Conservation (phyloP, 1,140 invertebrate species). For the Lerema accius region DNA sequence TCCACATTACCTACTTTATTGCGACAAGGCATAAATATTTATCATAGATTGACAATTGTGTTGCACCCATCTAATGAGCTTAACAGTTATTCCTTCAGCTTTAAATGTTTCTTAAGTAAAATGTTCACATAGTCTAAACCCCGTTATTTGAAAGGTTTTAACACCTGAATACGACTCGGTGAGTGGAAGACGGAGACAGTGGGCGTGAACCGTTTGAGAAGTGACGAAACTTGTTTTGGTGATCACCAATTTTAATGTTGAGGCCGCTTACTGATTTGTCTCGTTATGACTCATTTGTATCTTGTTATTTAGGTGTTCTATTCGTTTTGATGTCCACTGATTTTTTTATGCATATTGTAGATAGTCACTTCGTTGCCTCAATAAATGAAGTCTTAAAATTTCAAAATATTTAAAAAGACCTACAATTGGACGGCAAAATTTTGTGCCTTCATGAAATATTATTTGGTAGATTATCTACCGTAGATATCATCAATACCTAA, state of each 20-base stretch:
- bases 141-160: background rate
- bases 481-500: too few species aligned
- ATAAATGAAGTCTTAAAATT: too few species aligned
- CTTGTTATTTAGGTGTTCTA: background rate
- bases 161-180: background rate
- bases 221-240: background rate
- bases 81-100: background rate
- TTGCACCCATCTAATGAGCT: background rate
- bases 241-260: slow-evolving; percentile 13
- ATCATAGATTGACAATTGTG: background rate
- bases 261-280: slow-evolving; percentile 2
- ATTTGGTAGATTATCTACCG: too few species aligned
- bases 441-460: too few species aligned
- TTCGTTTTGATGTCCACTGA: too few species aligned
- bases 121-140: background rate
- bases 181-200: background rate
- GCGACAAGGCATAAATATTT: too few species aligned
- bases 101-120: background rate
- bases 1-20: too few species aligned
- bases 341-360: background rate
- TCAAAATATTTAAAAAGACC: too few species aligned
- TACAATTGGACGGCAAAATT: too few species aligned
- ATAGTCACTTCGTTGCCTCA: too few species aligned
- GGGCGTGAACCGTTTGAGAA: background rate
- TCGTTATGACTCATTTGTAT: background rate